Evolutionary conservation across 2,113 vertebrate species (phyloP).

Genomic region (Eidolon helvum): DNA sequence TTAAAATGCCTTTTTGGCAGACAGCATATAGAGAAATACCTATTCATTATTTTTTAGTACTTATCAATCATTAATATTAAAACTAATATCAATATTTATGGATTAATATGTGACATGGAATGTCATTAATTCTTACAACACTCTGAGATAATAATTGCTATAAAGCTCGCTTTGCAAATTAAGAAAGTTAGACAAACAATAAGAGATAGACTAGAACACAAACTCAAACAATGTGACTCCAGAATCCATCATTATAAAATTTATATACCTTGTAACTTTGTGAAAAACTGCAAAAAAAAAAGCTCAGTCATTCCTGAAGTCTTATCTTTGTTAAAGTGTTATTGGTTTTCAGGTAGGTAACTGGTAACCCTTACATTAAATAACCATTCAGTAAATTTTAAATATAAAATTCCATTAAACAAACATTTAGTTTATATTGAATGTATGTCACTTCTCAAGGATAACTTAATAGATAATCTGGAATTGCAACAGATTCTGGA

Average conservation of each 20-base stretch:
- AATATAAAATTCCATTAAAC: background rate
- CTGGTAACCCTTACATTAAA: background rate
- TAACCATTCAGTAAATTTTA: background rate
- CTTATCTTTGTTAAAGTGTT: background rate
- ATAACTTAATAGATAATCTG: background rate
- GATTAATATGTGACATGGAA: background rate
- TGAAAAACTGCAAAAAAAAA: background rate
- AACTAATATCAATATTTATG: background rate
- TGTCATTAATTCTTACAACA: background rate
- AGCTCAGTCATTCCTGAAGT: background rate
- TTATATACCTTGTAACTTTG: background rate
- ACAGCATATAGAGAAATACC: background rate
- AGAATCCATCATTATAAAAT: background rate
- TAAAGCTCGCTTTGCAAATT: background rate
- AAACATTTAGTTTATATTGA: background rate
- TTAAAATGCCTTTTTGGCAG: background rate
- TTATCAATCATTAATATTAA: background rate
- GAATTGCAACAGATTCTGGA: background rate
- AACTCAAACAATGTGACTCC: background rate
- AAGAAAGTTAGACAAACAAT: background rate
- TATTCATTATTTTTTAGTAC: background rate
- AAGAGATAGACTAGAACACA: background rate
- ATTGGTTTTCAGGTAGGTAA: background rate
- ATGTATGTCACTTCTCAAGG: background rate
- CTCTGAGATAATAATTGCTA: background rate